Base-by-base conservation (phyloP, 1,140 invertebrate genomes). In the Zaprionus taronus region DNA sequence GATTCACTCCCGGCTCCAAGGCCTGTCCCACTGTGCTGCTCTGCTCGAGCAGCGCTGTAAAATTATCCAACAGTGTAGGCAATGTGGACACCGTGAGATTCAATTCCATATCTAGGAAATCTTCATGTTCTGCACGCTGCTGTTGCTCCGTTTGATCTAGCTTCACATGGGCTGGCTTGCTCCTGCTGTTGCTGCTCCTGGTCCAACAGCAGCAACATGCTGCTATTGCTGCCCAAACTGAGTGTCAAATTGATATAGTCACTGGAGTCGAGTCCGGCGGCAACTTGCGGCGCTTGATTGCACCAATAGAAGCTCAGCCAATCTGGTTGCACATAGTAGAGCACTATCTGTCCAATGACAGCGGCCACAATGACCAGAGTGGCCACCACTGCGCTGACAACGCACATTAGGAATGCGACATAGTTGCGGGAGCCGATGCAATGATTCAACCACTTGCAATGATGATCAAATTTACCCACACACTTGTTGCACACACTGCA, bases 371-470 rank as follows among this genome's bases (percentile, higher is more conserved):
- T 95, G n/a, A 95, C 94, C 14, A 96, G 81, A 7, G 96, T 95
- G 55, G 96, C 95, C 20, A 96, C 90, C 63, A 98, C 95, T 4
- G 97, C 97, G 24, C 97, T 97, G n/a, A 96, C 94, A 9, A 99
- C 95, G 83, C 97, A 98, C 80, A 95, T 95, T 26, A 99, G 94
- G 92, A 99, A 99, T 22, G 96, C 95, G 28, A 94, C 94, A 93
- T 99, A 99, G 92, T 99, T 99, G 70, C 97, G 94, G 9, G 94
- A 94, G 0, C 98, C 98, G 24, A 99, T 95, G 94, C 98, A 99
- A 92, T 98, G 98, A 93, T 99, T 99, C 28, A 99, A 94, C 98
- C 98, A 99, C 94, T 99, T 98, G 94, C 98, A 99, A 92, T 99
- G 98, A 93, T 97, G 96, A 89, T 99, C 99, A 93, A 99, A 99